Base-by-base conservation (phyloP, 2,113 vertebrate genomes). In the Odontesthes bonariensis region DNA sequence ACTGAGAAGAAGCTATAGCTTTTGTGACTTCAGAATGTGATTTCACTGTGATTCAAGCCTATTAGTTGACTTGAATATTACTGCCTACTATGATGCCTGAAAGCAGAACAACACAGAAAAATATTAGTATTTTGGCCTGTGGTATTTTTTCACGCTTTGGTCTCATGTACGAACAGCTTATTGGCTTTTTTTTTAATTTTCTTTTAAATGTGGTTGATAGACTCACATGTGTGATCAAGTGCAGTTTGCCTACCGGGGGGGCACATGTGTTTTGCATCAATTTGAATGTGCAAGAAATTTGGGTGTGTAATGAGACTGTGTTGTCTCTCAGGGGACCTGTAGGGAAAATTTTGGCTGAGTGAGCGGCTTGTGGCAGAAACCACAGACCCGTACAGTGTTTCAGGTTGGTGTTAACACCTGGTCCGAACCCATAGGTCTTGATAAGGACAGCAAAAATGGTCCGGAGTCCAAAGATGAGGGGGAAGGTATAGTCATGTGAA, bases 401-500 rank as follows among this genome's bases (percentile, higher is more conserved):
- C 93, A 95, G 92, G 93, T 93, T 75, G 93, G 92, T 78, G 73
- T 53, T 52, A 81, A 60, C 61, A 77, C 76, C 79, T 86, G 92
- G 90, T 75, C 58, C 77, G 84, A 87, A 64, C 83, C 86, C 55
- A 1, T 65, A 66, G 74, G 3, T 72, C 60, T 67, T 67, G 82
- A 84, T 74, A 79, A 82, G 77, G 82, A 88, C 77, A 52, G 51
- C 62, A 69, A 46, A 73, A 86, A 73, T 54, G 72, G 35, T 33
- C 55, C 16, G 76, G 61, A 86, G 72, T 83, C 86, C 78, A 73
- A 74, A 63, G 82, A 87, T 31, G 89, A 91, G 76, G 77, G 62
- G 92, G 92, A 93, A 93, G 75, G 92, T 93, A 81, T 88, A 62
- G n/a, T n/a, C n/a, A n/a, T n/a, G n/a, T n/a, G n/a, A n/a, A n/a